phyloP scores from a whole-genome alignment of 2,888 invertebrate genomes.

The Stenichneumon culpator region DNA sequence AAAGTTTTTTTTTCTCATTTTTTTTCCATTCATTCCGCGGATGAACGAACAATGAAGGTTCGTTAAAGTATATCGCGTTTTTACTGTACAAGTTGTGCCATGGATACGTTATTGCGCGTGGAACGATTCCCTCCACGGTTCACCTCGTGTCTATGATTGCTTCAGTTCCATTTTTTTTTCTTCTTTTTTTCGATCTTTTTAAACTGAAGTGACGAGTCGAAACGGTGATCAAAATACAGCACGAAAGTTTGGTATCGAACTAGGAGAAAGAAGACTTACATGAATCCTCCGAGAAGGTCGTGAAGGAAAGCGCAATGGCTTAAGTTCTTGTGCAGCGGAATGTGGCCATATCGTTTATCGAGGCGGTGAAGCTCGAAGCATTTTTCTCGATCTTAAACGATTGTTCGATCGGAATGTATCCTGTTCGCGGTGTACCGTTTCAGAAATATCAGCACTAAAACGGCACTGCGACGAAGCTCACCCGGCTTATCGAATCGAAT shows the following conservation, averaged over 20 bases:
- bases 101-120: constrained; percentile 24
- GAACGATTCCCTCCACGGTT: neutral
- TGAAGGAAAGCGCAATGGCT: neutral
- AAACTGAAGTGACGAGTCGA: neutral
- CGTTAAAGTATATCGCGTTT: constrained; percentile 45
- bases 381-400: constrained; percentile 44
- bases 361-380: constrained; percentile 27
- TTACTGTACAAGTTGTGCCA: constrained; percentile 12
- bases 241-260: constrained; percentile 5
- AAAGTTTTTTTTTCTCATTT: constrained; percentile 7
- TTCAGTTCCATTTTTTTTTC: constrained; percentile 27
- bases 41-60: constrained; percentile 58
- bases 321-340: constrained; percentile 15
- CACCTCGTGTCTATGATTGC: neutral
- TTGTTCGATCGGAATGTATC: constrained; percentile 27
- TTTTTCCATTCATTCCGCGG: constrained; percentile 26
- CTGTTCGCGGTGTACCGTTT: neutral
- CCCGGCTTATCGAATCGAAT: constrained; percentile 58
- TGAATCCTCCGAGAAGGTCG: constrained; percentile 10
- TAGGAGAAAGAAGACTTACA: constrained; percentile 11
- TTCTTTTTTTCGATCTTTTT: constrained; percentile 8
- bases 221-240: neutral
- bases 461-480: constrained; percentile 28
- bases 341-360: constrained; percentile 32
- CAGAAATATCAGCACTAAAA: constrained; percentile 9